phyloP scores from a whole-genome alignment of 2,797 vertebrate genomes.

The Serranus cabrilla region DNA sequence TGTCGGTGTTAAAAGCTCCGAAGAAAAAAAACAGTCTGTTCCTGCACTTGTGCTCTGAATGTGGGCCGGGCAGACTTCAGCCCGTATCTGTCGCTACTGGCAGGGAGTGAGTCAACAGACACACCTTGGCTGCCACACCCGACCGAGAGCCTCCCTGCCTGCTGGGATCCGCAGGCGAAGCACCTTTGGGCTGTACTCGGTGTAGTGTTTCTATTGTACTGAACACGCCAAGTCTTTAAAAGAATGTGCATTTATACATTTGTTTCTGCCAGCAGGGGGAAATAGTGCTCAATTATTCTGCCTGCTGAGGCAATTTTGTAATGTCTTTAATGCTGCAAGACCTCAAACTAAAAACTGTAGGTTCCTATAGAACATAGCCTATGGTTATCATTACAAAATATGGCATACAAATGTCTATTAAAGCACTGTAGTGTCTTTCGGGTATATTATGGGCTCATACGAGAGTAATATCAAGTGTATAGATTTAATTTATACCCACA shows the following conservation, averaged over 20 bases:
- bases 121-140: slow-evolving; percentile 75
- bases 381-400: no score
- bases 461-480: no score
- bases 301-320: not conserved
- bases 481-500: no score
- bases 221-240: not conserved
- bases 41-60: not conserved
- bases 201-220: no score
- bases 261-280: slow-evolving; percentile 68
- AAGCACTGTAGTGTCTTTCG: not conserved
- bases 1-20: not conserved
- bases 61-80: not conserved
- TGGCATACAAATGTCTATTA: not conserved
- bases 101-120: slow-evolving; percentile 41
- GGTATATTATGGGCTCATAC: no score
- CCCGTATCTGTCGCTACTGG: not conserved
- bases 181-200: not conserved
- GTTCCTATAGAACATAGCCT: not conserved
- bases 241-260: not conserved
- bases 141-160: slow-evolving; percentile 2
- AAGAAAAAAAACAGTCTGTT: not conserved
- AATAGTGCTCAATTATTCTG: slow-evolving; percentile 13
- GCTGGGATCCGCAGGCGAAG: not conserved
- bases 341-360: not conserved
- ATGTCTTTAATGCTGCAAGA: not conserved